Base-by-base conservation (phyloP, 2,113 vertebrate genomes). In the Garra rufa region DNA sequence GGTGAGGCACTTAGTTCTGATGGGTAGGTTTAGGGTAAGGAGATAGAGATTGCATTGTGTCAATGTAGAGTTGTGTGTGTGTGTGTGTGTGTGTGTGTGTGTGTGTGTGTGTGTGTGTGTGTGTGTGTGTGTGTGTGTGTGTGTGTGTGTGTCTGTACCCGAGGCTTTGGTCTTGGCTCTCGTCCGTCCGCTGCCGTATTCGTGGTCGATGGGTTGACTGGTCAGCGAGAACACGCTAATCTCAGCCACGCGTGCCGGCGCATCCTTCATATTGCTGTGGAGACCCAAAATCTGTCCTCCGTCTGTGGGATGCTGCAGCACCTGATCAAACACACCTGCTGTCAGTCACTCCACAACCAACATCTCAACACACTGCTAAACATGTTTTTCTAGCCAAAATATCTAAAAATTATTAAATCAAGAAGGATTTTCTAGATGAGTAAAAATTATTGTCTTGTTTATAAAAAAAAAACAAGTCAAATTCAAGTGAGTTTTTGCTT, bases 191-290 rank as follows among this genome's bases (percentile, higher is more conserved):
- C 89, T 95, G 44, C 92, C 86, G 1, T 95, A 93, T 88, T 95
- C 95, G 46, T 95, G 94, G 92, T 95, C 95, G 52, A 95, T 95
- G 70, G 95, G 94, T 82, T 95, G 95, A 89, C 94, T 95, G 85
- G 94, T 95, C 55, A 95, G 93, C 43, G 94, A 95, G 88, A 91
- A 94, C 86, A 95, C 93, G 55, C 94, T 95, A 91, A 95, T 95
- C 91, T 95, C 95, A 2, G 95, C 95, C 87, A 94, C 93, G 43
- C 94, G 93, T 24, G 94, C 90, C 10, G 94, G 93, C 2, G 92
- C 92, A 75, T 95, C 94, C 88, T 95, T 95, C 89, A 93, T 92
- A 91, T 95, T 95, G 93, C 93, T 94, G 90, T 95, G 93, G 90
- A 95, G 94, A 91, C 93, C 93, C 26, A 95, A 92, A 57, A 94